These are phyloP conservation scores for Lasioglossum marginatum DNA, from an alignment of 2,888 invertebrate genomes.

Conservation along the genomic window DNA sequence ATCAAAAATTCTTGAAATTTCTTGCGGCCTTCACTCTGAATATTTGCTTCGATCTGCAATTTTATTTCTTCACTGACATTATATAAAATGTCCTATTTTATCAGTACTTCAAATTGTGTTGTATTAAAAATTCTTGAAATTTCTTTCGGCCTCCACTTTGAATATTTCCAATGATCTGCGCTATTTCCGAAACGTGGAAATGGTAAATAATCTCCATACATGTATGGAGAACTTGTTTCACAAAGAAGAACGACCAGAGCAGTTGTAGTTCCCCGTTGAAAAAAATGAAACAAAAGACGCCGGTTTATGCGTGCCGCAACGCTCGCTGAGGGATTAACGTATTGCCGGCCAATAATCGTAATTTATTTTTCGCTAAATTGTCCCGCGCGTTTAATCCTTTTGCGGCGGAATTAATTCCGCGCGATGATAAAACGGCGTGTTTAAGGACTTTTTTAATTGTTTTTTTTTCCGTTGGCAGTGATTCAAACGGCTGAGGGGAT, in stretches of 20 bases:
- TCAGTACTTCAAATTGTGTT: no score
- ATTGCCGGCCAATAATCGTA: conserved; percentile 51
- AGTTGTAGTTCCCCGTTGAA: conserved; percentile 18
- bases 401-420: conserved; percentile 32
- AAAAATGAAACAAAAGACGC: conserved; percentile 6
- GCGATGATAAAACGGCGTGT: background rate
- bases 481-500: conserved; percentile 2
- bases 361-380: conserved; percentile 50
- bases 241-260: background rate
- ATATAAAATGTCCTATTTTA: no score
- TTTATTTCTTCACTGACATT: no score
- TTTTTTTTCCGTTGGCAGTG: background rate
- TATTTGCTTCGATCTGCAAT: no score
- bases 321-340: conserved; percentile 37
- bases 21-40: no score
- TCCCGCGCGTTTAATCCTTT: conserved; percentile 32
- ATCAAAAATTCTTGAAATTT: no score
- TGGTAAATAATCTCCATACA: background rate
- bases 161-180: no score
- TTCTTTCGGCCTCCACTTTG: no score
- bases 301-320: conserved; percentile 11
- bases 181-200: no score
- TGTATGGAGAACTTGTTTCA: conserved; percentile 38
- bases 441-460: background rate
- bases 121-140: no score